Conservation (phyloP, 2,797 vertebrate species). For the Crenuchus spilurus region DNA sequence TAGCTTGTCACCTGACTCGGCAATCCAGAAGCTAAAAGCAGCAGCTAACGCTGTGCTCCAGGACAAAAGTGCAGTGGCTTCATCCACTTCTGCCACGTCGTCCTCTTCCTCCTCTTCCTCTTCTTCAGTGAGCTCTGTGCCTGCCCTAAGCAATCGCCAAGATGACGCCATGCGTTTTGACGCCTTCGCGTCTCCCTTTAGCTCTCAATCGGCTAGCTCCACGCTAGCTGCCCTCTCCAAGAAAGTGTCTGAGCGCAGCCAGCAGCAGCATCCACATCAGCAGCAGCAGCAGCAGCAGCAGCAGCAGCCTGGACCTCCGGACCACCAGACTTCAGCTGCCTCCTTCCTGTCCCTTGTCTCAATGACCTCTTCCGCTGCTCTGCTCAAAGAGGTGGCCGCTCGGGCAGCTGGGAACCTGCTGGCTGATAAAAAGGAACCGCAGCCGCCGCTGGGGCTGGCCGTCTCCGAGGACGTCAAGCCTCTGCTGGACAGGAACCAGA, state of each 20-base stretch:
- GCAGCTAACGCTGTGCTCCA: slow-evolving; percentile 97
- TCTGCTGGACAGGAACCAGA: slow-evolving; percentile 91
- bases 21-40: slow-evolving; percentile 97
- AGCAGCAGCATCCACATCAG: slow-evolving; percentile 68
- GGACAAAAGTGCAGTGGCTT: slow-evolving; percentile 88
- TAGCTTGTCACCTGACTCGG: slow-evolving; percentile 94
- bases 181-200: slow-evolving; percentile 94
- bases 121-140: slow-evolving; percentile 73
- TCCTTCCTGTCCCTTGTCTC: slow-evolving; percentile 96
- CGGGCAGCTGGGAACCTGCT: slow-evolving; percentile 94
- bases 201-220: slow-evolving; percentile 97
- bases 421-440: slow-evolving; percentile 89
- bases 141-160: slow-evolving; percentile 72
- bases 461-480: slow-evolving; percentile 86
- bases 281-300: slow-evolving; percentile 64
- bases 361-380: slow-evolving; percentile 97
- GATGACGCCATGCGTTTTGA: slow-evolving; percentile 94
- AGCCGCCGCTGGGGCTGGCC: slow-evolving; percentile 74
- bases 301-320: slow-evolving; percentile 55
- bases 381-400: slow-evolving; percentile 98
- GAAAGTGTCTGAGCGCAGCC: slow-evolving; percentile 96
- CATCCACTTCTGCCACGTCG: slow-evolving; percentile 72
- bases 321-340: slow-evolving; percentile 87
- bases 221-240: slow-evolving; percentile 98
- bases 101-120: slow-evolving; percentile 74